Evolutionary conservation across 2,888 invertebrate species (phyloP).

Genomic region (Pachliopta kotzebuea): DNA sequence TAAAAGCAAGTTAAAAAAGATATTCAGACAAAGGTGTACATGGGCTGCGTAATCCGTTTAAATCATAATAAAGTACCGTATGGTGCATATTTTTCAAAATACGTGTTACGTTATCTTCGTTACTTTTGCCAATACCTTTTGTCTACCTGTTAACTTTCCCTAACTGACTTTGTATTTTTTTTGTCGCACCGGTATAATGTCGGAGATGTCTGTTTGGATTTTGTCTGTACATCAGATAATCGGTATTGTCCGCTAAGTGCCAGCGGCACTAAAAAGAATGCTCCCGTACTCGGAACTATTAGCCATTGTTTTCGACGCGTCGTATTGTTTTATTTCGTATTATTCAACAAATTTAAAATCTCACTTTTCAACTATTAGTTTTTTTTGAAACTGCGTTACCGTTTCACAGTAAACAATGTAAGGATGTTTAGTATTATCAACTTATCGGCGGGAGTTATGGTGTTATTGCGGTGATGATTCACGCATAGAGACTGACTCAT

Average conservation of each 20-base stretch:
- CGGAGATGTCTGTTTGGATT: conserved; percentile 58
- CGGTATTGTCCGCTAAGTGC: conserved; percentile 60
- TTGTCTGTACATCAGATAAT: conserved; percentile 58
- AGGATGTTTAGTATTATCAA: conserved; percentile 50
- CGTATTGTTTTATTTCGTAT: conserved; percentile 39
- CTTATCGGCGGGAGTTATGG: conserved; percentile 58
- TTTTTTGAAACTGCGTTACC: conserved; percentile 38
- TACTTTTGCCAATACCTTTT: conserved; percentile 45
- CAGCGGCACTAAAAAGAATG: conserved; percentile 54
- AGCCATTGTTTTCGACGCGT: conserved; percentile 43
- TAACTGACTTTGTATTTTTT: conserved; percentile 52
- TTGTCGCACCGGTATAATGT: conserved; percentile 54
- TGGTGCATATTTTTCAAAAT: conserved; percentile 54
- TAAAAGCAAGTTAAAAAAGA: conserved; percentile 23
- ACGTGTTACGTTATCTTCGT: conserved; percentile 56
- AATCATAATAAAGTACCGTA: conserved; percentile 54
- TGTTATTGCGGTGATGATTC: conserved; percentile 63
- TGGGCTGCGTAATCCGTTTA: conserved; percentile 38
- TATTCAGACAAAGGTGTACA: conserved; percentile 34
- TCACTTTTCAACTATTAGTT: conserved; percentile 32
- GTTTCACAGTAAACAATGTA: conserved; percentile 47
- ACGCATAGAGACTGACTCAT: conserved; percentile 52
- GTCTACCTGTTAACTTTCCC: conserved; percentile 68
- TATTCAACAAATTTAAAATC: conserved; percentile 34
- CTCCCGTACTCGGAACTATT: conserved; percentile 55